Evolutionary conservation across 2,113 vertebrate genomes (phyloP).

Genomic region (Erinaceus europaeus): DNA sequence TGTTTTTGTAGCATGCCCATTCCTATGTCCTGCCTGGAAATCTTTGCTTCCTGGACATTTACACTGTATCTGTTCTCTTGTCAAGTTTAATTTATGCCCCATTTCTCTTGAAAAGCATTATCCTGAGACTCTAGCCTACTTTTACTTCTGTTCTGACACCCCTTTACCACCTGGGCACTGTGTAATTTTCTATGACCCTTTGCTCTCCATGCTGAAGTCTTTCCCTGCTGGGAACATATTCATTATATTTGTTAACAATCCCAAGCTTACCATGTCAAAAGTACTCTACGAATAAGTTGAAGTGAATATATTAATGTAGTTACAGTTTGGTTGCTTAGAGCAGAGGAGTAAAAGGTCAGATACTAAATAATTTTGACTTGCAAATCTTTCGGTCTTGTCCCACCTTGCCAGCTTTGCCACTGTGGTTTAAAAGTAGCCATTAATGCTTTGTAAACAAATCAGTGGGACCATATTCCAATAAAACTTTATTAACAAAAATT

Average conservation of each 20-base stretch:
- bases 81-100: not conserved
- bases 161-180: not conserved
- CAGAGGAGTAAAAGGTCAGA: not conserved
- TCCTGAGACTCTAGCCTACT: not conserved
- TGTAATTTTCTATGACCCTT: not conserved
- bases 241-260: not conserved
- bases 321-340: not conserved
- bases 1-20: not conserved
- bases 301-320: not conserved
- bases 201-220: not conserved
- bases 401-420: not conserved
- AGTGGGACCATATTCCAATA: not conserved
- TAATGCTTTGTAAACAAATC: not conserved
- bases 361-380: not conserved
- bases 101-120: not conserved
- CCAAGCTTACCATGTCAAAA: not conserved
- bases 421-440: not conserved
- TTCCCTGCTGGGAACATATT: not conserved
- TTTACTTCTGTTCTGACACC: not conserved
- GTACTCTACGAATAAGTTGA: not conserved
- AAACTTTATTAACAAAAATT: constrained; percentile 21
- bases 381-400: not conserved
- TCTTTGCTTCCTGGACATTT: not conserved
- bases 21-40: not conserved
- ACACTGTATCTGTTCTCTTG: not conserved